Percentiles rank a stretch among this genome's conserved stretches.
Evolutionary conservation across 2,797 vertebrate genomes (phyloP).

Genomic region (Tokudaia tokunoshimensis): DNA sequence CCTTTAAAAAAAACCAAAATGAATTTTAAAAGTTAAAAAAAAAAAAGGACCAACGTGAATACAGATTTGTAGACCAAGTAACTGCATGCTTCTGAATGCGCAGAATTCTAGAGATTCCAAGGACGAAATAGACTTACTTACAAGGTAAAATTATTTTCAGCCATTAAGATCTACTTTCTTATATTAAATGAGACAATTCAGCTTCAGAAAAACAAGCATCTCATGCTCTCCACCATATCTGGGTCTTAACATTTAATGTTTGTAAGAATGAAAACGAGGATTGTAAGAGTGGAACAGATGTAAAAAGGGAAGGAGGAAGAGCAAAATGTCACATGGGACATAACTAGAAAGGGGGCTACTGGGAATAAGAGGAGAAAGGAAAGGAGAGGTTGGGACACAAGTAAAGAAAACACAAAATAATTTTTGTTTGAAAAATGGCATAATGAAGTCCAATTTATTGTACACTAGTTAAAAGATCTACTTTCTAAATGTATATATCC

Average conservation of each 20-base stretch:
- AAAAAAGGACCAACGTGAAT: conserved; percentile 28
- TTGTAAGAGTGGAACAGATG: background rate
- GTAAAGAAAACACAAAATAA: background rate
- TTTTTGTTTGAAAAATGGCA: background rate
- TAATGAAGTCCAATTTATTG: background rate
- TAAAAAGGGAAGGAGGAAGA: too few relatives aligned
- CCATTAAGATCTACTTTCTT: background rate
- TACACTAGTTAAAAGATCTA: background rate
- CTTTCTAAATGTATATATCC: background rate
- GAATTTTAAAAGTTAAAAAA: background rate
- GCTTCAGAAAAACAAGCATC: background rate
- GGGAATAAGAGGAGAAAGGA: too few relatives aligned
- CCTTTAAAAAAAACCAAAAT: background rate
- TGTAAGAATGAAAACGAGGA: background rate
- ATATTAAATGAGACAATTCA: background rate
- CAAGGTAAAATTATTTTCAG: conserved; percentile 35
- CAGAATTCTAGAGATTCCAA: conserved; percentile 2
- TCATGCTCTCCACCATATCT: too few relatives aligned
- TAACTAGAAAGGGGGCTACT: background rate
- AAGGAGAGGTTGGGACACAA: too few relatives aligned
- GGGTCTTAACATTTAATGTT: background rate
- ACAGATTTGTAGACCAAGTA: conserved; percentile 1
- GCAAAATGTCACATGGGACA: background rate
- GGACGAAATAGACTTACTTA: background rate
- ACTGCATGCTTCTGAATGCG: background rate